Percentiles rank a stretch among this genome's conserved stretches.
phyloP scores from a whole-genome alignment of 2,113 vertebrate species.

The Labrus mixtus region DNA sequence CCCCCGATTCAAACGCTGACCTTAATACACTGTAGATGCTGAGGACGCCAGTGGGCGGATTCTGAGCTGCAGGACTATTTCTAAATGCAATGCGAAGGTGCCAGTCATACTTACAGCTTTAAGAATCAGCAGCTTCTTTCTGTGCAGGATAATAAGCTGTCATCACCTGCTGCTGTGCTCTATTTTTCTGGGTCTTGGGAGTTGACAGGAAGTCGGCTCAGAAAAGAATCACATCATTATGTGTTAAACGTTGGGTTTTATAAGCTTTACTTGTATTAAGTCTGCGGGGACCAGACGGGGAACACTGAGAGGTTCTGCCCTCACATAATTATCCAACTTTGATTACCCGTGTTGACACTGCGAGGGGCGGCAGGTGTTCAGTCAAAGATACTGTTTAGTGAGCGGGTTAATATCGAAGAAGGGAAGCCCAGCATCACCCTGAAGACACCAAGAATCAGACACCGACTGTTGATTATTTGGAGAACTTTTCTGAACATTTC shows the following conservation, averaged over 20 bases:
- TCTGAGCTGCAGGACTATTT: conserved; percentile 47
- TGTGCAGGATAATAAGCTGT: conserved; percentile 27
- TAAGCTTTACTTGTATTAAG: neutral
- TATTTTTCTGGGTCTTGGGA: neutral
- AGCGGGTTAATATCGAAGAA: too few relatives aligned
- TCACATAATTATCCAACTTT: too few relatives aligned
- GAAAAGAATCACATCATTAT: neutral
- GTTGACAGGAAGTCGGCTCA: neutral
- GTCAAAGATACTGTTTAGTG: too few relatives aligned
- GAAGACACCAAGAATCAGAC: too few relatives aligned
- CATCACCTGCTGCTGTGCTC: conserved; percentile 7
- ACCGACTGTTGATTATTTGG: too few relatives aligned
- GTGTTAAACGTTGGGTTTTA: neutral
- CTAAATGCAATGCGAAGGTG: conserved; percentile 46
- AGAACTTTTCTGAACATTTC: too few relatives aligned
- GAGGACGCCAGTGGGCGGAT: conserved; percentile 30
- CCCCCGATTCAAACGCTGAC: conserved; percentile 48
- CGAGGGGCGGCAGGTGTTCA: too few relatives aligned
- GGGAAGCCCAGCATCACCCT: too few relatives aligned
- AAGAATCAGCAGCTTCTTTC: conserved; percentile 40
- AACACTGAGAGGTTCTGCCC: too few relatives aligned
- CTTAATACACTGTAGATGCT: conserved; percentile 42
- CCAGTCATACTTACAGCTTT: conserved; percentile 44
- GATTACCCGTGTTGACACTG: too few relatives aligned
- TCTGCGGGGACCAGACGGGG: neutral